These are phyloP conservation scores for Lepus oiostolus DNA, from an alignment of 2,797 vertebrate species.

Conservation along the genomic window DNA sequence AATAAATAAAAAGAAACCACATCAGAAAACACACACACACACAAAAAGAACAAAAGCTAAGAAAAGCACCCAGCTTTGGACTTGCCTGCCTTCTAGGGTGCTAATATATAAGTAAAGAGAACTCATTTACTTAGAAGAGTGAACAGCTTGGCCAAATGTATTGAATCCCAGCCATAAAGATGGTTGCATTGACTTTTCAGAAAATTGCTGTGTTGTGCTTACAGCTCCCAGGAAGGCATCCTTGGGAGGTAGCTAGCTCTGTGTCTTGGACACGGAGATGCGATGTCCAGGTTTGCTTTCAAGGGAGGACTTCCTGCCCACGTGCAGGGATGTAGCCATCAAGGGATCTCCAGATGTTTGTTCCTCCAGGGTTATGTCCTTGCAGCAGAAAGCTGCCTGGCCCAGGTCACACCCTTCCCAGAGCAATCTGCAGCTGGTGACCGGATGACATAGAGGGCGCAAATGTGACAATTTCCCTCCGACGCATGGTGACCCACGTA, in stretches of 20 bases:
- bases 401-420: neutral
- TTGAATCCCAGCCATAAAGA: neutral
- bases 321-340: neutral
- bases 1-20: neutral
- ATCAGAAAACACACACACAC: neutral
- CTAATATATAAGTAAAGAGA: too few species aligned
- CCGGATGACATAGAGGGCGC: neutral
- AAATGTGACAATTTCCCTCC: neutral
- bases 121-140: neutral
- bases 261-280: neutral
- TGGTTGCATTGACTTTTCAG: neutral
- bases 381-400: neutral
- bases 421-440: too few species aligned
- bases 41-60: neutral
- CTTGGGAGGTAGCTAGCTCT: neutral
- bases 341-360: neutral
- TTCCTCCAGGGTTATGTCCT: too few species aligned
- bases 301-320: neutral
- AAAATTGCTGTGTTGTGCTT: neutral
- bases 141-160: neutral
- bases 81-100: neutral
- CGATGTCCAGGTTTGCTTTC: neutral
- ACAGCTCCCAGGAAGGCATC: neutral
- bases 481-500: neutral
- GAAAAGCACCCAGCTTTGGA: neutral